A percentile compares a stretch with the other conserved stretches of the same genome.
Conservation (phyloP, 2,797 vertebrate species). For the Ptychobarbus kaznakovi region DNA sequence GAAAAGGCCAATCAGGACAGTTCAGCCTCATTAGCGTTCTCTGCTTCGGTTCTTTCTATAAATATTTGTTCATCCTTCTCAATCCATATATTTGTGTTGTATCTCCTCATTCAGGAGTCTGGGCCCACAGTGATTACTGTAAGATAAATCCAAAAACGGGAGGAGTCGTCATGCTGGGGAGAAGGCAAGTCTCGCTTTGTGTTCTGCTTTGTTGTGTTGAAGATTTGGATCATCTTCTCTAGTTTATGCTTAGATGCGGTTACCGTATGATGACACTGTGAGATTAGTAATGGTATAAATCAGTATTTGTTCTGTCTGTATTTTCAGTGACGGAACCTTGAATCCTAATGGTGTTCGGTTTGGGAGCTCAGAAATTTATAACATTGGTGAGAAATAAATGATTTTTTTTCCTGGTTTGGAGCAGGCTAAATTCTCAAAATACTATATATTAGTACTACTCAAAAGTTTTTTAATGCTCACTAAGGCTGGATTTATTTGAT, state of each 20-base stretch:
- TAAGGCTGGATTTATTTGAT: not conserved
- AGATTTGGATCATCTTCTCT: constrained; percentile 11
- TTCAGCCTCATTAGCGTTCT: constrained; percentile 15
- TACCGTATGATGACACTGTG: not conserved
- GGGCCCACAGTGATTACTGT: constrained; percentile 96
- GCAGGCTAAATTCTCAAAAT: not conserved
- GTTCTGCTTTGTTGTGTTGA: not conserved
- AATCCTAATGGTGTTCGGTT: constrained; percentile 97
- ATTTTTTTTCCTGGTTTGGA: not conserved
- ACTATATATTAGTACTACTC: no score
- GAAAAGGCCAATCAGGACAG: constrained; percentile 32
- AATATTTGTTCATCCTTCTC: constrained; percentile 15
- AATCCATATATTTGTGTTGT: not conserved
- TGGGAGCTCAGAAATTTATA: constrained; percentile 97
- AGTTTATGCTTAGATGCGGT: not conserved
- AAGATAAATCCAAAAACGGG: constrained; percentile 95
- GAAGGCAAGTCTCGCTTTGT: constrained; percentile 80
- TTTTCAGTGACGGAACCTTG: constrained; percentile 90
- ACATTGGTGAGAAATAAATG: constrained; percentile 85
- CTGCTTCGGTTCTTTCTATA: not conserved
- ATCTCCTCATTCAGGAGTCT: constrained; percentile 78
- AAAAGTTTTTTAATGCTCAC: not conserved
- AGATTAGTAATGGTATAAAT: not conserved
- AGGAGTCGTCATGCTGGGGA: constrained; percentile 93
- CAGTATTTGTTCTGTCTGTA: constrained; percentile 37